Evolutionary conservation across 2,113 vertebrate species (phyloP), one percentile per base, ranked within the genome.

Genomic region (Sander lucioperca): DNA sequence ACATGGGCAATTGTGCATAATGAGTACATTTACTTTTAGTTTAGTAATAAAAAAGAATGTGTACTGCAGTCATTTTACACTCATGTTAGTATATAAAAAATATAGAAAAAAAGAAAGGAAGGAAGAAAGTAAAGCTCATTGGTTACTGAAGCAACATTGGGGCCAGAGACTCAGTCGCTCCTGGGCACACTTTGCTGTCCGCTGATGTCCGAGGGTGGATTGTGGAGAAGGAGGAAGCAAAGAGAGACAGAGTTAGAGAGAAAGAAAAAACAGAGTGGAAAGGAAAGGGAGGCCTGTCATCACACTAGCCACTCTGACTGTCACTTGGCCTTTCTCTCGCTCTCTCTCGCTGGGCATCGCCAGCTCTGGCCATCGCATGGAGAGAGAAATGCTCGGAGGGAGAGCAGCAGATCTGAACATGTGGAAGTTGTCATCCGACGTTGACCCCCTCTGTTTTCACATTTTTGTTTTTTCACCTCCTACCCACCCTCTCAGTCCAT

Each of bases 371-470:
- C 90, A 72, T 15, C 54, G 80, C 86, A 85, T 89, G 88, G 89
- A 93, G 89, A 86, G 90, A 89, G 90, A 92, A 93, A 65, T 84
- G 91, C 94, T 95, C 18, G 77, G 75, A 95, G 94, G 91, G 86
- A 91, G 87, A 90, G 87, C 82, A 65, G 80, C 88, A 77, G 61
- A 90, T 89, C 87, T 54, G 75, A 91, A 94, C 94, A 94, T 94
- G 93, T 93, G 94, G 94, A 95, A 95, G 86, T 93, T 95, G 94
- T 95, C 95, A 95, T 93, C 92, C 48, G 36, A 80, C 51, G 25
- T 79, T 94, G 93, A 94, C 91, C 91, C 91, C 90, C 84, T 91
- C 88, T 86, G 86, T 90, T 93, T 90, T 91, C 27, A 45, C 84
- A 73, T 91, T 91, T 85, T 81, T 69, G 33, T 74, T 88, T 86